phyloP scores from a whole-genome alignment of 1,140 invertebrate species.

The Gryllus bimaculatus region DNA sequence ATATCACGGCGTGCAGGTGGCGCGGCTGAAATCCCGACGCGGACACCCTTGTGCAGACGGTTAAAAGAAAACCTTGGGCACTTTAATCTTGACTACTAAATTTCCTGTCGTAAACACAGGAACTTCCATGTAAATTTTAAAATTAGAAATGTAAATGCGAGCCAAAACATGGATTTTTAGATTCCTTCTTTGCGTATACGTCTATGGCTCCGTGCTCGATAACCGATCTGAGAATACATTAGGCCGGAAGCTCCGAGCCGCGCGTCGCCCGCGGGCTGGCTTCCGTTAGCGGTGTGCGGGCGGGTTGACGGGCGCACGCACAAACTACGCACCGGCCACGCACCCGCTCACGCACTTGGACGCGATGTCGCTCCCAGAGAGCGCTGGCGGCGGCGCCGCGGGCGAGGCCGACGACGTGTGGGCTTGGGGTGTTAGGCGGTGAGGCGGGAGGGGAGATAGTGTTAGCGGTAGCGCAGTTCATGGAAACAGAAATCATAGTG shows the following conservation, averaged over 20 bases:
- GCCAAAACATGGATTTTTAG: background rate
- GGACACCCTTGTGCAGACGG: background rate
- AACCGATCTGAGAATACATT: background rate
- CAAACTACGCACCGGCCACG: no score
- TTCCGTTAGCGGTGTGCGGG: background rate
- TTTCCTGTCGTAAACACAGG: slow-evolving; percentile 1
- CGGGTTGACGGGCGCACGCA: no score
- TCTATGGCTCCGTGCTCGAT: background rate
- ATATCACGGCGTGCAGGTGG: background rate
- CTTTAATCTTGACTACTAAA: background rate
- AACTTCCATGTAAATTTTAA: background rate
- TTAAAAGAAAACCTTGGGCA: background rate
- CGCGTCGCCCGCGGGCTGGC: background rate
- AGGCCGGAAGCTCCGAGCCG: background rate
- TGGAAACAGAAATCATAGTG: no score
- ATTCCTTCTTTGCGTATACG: background rate
- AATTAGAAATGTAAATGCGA: slow-evolving; percentile 1
- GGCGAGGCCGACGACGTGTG: no score
- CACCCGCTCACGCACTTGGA: no score
- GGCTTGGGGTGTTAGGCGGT: no score
- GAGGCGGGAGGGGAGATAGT: no score
- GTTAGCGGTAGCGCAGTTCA: no score
- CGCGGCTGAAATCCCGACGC: background rate
- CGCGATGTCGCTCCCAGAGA: no score
- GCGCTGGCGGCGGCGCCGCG: no score